Conservation (phyloP, 2,113 vertebrate species). For the Mirza zaza region DNA sequence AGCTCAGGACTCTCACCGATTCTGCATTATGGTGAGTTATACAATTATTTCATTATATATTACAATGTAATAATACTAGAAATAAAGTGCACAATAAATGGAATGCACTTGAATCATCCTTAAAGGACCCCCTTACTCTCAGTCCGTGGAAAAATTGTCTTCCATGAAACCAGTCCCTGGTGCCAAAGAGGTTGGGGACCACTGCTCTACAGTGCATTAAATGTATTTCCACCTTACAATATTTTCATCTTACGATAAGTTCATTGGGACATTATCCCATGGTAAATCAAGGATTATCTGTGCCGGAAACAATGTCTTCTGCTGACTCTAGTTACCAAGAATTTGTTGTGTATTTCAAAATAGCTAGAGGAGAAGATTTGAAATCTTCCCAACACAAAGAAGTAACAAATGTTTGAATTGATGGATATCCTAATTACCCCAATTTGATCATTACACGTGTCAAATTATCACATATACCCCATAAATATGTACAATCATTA, state of each 20-base stretch:
- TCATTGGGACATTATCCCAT: neutral
- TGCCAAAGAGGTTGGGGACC: no score
- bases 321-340: neutral
- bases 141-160: no score
- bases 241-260: neutral
- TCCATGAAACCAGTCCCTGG: no score
- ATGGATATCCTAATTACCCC: neutral
- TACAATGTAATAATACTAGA: no score
- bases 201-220: neutral
- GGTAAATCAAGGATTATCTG: neutral
- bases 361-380: neutral
- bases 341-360: neutral
- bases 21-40: no score
- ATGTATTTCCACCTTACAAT: neutral
- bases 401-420: neutral
- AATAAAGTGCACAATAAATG: no score
- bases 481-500: neutral
- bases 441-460: neutral
- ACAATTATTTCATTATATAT: no score
- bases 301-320: neutral
- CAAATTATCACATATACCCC: neutral
- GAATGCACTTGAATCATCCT: no score
- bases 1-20: no score
- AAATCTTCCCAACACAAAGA: neutral
- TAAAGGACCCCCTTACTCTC: rapidly evolving